Evolutionary conservation across 2,888 invertebrate species (phyloP).

Genomic region (Mythimna vitellina): DNA sequence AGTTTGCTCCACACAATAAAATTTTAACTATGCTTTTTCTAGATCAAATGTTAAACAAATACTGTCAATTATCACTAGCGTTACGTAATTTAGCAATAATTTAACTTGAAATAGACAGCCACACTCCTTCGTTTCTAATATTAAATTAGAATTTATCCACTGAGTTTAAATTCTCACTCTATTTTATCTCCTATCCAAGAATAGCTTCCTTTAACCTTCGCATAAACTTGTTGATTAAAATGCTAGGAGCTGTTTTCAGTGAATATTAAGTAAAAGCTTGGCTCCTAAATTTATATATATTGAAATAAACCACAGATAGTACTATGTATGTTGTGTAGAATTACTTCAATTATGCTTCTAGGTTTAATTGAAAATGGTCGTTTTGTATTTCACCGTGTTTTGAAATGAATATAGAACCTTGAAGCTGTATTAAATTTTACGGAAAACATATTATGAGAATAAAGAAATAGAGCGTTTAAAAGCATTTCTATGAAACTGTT

Average conservation of each 20-base stretch:
- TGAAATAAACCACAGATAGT: slow-evolving; percentile 12
- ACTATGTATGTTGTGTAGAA: neutral
- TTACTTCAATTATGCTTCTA: slow-evolving; percentile 9
- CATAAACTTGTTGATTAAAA: slow-evolving; percentile 52
- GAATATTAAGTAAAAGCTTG: slow-evolving; percentile 22
- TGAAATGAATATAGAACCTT: neutral
- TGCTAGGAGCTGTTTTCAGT: slow-evolving; percentile 22
- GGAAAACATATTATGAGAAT: neutral
- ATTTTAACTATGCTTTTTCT: neutral
- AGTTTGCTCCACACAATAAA: no score
- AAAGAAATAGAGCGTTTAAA: neutral
- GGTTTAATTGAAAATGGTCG: slow-evolving; percentile 7
- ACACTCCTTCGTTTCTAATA: neutral
- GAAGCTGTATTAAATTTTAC: neutral
- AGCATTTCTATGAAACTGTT: neutral
- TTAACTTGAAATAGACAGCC: neutral
- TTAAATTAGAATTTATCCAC: neutral
- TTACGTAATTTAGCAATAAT: neutral
- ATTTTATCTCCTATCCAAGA: slow-evolving; percentile 25
- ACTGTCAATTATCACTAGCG: neutral
- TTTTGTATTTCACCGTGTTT: neutral
- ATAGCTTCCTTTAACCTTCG: slow-evolving; percentile 30
- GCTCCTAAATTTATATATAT: slow-evolving; percentile 24
- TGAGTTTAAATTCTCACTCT: neutral
- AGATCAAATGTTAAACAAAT: neutral